Evolutionary conservation across 2,797 vertebrate species (phyloP), one percentile per base, ranked within the genome.

Genomic region (Anas georgica): DNA sequence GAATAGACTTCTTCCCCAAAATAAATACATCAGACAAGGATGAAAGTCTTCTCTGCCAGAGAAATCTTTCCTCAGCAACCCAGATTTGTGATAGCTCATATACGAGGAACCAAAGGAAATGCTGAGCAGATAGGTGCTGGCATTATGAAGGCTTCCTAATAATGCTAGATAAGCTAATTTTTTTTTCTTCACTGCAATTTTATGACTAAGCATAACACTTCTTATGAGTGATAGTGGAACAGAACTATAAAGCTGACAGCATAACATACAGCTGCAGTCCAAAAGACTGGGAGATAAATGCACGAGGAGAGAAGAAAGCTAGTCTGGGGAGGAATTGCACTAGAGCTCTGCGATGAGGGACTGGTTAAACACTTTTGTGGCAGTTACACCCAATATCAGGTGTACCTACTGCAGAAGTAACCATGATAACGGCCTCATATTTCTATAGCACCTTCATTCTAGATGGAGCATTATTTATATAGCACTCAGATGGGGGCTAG

Each of bases 141-240:
- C 33, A 39, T 62, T 62, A 62, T 12, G 7, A 84, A 75, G 86
- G 16, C 29, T 90, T 86, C 69, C 90, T 85, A 95, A 83, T 82
- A 88, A 87, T 23, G 16, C 31, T 63, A 81, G 83, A 90, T 77
- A 35, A 56, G 60, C 62, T 85, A 23, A 21, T 93, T 93, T 82
- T 94, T 79, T 79, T 92, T 94, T 86, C 84, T 87, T 75, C 88
- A 39, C 48, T 94, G 73, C 67, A 56, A 35, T 89, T 96, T 96
- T 91, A 76, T 95, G 92, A 95, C 70, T 84, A 88, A 96, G 86
- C 68, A 90, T 75, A 88, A 88, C 73, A 52, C 16, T 54, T 89
- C 63, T 86, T 93, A 69, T 79, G 88, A 96, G 56, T 80, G 68
- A 88, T 48, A 83, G 79, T 6, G 58, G 74, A 84, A 94, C 80